Evolutionary conservation across 2,797 vertebrate genomes (phyloP).

Genomic region (Rhabdomys pumilio): DNA sequence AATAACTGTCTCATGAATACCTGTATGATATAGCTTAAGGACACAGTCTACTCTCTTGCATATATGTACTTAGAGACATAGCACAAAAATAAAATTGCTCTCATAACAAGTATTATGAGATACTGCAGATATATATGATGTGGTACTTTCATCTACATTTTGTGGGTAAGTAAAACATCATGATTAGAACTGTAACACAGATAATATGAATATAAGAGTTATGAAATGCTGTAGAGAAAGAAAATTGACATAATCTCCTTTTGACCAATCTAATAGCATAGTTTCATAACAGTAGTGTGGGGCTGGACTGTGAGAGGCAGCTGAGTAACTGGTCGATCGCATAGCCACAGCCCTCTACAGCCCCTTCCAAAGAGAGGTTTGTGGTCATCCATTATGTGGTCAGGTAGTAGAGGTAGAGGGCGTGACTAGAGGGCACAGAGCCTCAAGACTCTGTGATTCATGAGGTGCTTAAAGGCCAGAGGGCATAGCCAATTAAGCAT

Average conservation of each 20-base stretch:
- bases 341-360: no score
- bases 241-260: not conserved
- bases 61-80: not conserved
- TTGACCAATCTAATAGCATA: not conserved
- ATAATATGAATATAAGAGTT: not conserved
- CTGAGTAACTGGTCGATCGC: no score
- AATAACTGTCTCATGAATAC: not conserved
- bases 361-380: no score
- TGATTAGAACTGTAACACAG: constrained; percentile 4
- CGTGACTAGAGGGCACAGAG: no score
- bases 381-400: no score
- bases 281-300: not conserved
- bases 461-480: no score
- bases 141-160: not conserved
- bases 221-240: constrained; percentile 29
- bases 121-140: not conserved
- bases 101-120: not conserved
- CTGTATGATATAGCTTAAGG: not conserved
- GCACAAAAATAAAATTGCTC: not conserved
- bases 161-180: constrained; percentile 16
- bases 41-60: not conserved
- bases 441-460: no score
- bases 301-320: no score
- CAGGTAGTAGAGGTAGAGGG: no score
- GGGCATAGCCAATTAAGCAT: no score